Evolutionary conservation across 2,797 vertebrate species (phyloP).

Genomic region (Falco novaeseelandiae): DNA sequence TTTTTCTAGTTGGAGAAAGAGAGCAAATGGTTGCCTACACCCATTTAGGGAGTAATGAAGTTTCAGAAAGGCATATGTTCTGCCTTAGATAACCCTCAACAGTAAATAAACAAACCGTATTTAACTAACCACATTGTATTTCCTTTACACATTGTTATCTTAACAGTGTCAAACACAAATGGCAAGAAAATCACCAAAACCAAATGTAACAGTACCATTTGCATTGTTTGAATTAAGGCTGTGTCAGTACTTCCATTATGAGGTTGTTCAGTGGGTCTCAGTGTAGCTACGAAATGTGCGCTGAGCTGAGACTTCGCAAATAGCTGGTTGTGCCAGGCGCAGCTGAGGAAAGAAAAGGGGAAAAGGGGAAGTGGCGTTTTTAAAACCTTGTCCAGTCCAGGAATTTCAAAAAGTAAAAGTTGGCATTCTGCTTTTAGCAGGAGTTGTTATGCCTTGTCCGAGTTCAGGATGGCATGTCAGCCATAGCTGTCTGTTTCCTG

Average conservation of each 20-base stretch:
- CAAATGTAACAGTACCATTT: neutral
- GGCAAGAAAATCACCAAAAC: neutral
- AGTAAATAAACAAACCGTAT: constrained; percentile 47
- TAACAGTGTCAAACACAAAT: neutral
- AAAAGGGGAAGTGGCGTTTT: neutral
- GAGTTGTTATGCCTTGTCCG: neutral
- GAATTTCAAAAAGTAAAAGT: neutral
- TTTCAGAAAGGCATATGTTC: constrained; percentile 61
- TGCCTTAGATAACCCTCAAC: constrained; percentile 17
- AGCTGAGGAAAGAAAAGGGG: neutral
- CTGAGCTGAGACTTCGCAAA: neutral
- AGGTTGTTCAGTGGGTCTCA: neutral
- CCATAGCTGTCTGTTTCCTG: fast-evolving
- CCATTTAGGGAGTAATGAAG: constrained; percentile 21
- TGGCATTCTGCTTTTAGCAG: neutral
- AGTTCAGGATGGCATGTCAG: neutral
- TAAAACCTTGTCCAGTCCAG: neutral
- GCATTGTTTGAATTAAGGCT: neutral
- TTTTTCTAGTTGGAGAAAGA: constrained; percentile 40
- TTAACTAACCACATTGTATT: neutral
- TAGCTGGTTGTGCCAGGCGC: neutral
- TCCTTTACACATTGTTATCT: neutral
- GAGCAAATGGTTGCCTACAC: constrained; percentile 51
- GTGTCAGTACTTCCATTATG: neutral
- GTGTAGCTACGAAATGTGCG: fast-evolving